Evolutionary conservation across 2,888 invertebrate species (phyloP).

Genomic region (Tenodera sinensis): DNA sequence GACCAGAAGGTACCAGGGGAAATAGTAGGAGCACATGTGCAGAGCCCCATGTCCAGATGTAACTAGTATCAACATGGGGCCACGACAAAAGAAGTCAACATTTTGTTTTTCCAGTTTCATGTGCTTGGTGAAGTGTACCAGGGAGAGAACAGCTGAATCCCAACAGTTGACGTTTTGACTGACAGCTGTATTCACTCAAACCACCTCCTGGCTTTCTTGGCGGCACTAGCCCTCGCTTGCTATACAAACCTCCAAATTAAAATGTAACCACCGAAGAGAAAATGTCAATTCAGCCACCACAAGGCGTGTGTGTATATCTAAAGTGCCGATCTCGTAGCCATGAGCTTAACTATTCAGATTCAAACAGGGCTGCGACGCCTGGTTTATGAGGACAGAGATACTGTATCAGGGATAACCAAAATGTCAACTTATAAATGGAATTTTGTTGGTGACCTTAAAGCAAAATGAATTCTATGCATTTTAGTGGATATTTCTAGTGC

Average conservation of each 20-base stretch:
- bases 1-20: background rate
- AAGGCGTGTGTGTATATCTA: background rate
- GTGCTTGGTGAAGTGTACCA: background rate
- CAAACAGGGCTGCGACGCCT: background rate
- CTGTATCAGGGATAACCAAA: background rate
- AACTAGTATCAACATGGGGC: background rate
- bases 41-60: background rate
- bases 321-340: background rate
- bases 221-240: background rate
- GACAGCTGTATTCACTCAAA: conserved; percentile 14
- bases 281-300: background rate
- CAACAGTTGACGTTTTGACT: conserved; percentile 5
- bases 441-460: too few species aligned
- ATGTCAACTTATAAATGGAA: background rate
- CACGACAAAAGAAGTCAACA: background rate
- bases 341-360: background rate
- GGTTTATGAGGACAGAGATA: background rate
- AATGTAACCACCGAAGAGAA: background rate
- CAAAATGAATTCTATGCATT: too few species aligned
- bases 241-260: background rate
- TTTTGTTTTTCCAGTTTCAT: background rate
- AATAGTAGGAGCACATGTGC: background rate
- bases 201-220: background rate
- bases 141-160: background rate
- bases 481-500: too few species aligned